These are phyloP conservation scores for Poecilia picta DNA, from an alignment of 2,797 vertebrate genomes.

Conservation along the genomic window DNA sequence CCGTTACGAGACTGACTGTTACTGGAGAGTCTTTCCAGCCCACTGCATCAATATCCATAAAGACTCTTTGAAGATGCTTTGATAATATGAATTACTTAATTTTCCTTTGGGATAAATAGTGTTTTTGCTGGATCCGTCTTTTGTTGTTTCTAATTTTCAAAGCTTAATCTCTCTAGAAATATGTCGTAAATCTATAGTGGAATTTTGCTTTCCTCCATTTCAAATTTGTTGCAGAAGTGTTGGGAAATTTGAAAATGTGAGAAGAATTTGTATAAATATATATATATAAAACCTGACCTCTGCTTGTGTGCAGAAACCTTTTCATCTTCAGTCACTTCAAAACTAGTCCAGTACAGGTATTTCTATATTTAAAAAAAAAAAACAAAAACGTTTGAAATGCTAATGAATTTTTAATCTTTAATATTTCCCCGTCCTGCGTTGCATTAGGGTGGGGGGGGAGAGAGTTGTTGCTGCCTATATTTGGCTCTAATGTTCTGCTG, in stretches of 20 bases:
- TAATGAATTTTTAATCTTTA: slow-evolving; percentile 18
- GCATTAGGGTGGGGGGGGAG: background rate
- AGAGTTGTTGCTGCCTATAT: slow-evolving; percentile 43
- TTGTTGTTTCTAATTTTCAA: background rate
- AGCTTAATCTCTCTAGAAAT: background rate
- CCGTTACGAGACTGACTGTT: background rate
- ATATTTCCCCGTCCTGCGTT: slow-evolving; percentile 7
- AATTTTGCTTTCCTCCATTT: background rate
- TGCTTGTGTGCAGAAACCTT: slow-evolving; percentile 11
- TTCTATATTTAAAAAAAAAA: background rate
- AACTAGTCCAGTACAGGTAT: background rate
- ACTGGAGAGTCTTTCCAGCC: background rate
- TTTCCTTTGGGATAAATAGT: background rate
- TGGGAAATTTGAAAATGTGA: background rate
- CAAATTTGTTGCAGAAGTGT: background rate
- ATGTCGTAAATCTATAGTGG: background rate
- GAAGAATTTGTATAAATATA: background rate
- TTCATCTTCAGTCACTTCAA: slow-evolving; percentile 11
- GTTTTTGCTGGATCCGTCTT: background rate
- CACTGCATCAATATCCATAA: background rate
- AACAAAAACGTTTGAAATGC: background rate
- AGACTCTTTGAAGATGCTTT: background rate
- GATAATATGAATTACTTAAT: background rate
- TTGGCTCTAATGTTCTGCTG: slow-evolving; percentile 50
- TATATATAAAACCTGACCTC: background rate